These are phyloP conservation scores for Lithobates sylvaticus DNA, from an alignment of 2,797 vertebrate genomes.

Conservation along the genomic window DNA sequence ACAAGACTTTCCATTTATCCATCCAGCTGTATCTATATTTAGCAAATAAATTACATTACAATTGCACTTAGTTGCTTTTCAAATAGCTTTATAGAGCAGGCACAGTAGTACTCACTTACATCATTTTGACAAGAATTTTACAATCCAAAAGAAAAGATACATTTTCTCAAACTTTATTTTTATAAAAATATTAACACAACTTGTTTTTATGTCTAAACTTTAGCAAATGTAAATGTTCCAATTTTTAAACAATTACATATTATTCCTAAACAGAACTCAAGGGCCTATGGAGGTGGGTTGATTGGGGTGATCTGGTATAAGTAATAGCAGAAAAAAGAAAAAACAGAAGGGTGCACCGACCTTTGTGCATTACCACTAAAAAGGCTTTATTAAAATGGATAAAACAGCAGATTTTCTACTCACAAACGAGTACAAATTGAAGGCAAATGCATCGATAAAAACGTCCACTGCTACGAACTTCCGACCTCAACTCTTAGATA, in stretches of 20 bases:
- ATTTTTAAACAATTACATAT: neutral
- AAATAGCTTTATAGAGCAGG: neutral
- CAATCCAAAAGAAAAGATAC: neutral
- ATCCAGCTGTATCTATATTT: neutral
- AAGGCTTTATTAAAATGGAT: no score
- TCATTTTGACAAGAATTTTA: neutral
- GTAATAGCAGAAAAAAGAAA: no score
- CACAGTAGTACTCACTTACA: neutral
- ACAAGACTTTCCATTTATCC: slow-evolving; percentile 17
- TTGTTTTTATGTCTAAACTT: neutral
- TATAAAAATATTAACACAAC: neutral
- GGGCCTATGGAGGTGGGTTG: no score
- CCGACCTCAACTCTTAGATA: no score
- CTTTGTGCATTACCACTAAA: no score
- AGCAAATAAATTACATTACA: neutral
- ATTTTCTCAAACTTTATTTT: neutral
- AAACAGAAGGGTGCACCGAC: no score
- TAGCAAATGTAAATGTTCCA: neutral
- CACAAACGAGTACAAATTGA: no score
- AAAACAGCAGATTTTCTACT: no score
- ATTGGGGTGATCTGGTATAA: neutral
- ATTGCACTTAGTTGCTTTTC: neutral
- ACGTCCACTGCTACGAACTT: no score
- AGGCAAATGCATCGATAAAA: no score
- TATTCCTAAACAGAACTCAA: no score